Percentiles rank a stretch among this genome's conserved stretches.
phyloP scores from a whole-genome alignment of 2,888 invertebrate genomes.

The Euclidia mi region DNA sequence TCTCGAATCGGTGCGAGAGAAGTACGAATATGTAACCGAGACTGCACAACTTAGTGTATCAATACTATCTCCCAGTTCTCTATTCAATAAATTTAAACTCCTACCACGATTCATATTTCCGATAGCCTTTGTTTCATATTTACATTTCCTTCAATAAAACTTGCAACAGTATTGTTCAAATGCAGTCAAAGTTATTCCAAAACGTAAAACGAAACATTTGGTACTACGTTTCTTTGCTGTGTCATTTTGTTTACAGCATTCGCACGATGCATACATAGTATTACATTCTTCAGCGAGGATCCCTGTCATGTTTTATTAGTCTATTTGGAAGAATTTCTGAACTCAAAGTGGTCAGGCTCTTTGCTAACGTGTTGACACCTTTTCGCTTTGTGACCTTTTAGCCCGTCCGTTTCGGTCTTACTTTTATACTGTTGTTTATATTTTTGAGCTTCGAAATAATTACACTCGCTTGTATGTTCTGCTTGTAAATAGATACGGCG shows the following conservation, averaged over 20 bases:
- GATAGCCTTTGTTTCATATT: not conserved
- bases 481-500: too few species aligned
- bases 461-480: too few species aligned
- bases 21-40: too few species aligned
- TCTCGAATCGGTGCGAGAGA: too few species aligned
- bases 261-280: not conserved
- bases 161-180: not conserved
- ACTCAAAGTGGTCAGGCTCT: conserved; percentile 8
- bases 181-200: not conserved
- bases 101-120: too few species aligned
- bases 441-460: not conserved
- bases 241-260: not conserved
- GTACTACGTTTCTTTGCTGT: too few species aligned
- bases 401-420: not conserved
- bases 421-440: conserved; percentile 1
- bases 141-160: not conserved
- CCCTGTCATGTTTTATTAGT: conserved; percentile 14
- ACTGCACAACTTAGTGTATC: too few species aligned
- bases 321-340: conserved; percentile 6
- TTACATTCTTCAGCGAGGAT: conserved; percentile 16
- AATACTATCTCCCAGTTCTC: too few species aligned
- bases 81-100: too few species aligned
- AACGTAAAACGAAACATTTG: not conserved
- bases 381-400: not conserved
- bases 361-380: conserved; percentile 5